These are phyloP conservation scores for Callyntrura guangdongensis DNA, from an alignment of 2,888 invertebrate genomes.

Conservation along the genomic window DNA sequence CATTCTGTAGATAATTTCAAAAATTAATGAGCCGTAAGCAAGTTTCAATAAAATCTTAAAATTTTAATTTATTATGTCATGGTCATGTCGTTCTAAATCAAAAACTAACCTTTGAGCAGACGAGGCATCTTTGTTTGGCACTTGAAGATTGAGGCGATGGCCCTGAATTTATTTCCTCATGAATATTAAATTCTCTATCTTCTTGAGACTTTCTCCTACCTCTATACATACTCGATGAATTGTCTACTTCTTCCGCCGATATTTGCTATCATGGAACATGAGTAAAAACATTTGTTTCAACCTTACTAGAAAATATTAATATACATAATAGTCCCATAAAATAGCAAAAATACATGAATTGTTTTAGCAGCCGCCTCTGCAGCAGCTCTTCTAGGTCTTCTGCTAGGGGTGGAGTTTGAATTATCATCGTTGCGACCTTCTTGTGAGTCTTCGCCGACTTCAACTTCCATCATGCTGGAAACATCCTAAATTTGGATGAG, in stretches of 20 bases:
- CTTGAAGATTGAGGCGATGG: neutral
- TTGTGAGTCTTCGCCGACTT: constrained; percentile 34
- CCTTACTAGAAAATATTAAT: no score
- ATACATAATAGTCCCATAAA: no score
- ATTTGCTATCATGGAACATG: constrained; percentile 59
- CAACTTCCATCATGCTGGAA: constrained; percentile 61
- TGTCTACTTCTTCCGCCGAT: constrained; percentile 51
- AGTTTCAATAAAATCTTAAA: no score
- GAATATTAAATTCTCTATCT: constrained; percentile 58
- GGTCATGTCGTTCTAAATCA: no score
- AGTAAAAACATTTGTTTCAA: no score
- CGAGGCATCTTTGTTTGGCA: constrained; percentile 73
- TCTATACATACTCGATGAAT: constrained; percentile 27
- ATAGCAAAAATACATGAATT: constrained; percentile 77
- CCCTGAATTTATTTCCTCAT: neutral
- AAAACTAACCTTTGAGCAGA: constrained; percentile 79
- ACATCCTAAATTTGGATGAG: constrained; percentile 39
- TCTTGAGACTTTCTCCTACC: constrained; percentile 61
- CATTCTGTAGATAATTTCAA: constrained; percentile 75
- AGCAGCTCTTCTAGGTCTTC: constrained; percentile 82
- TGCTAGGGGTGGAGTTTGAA: constrained; percentile 23
- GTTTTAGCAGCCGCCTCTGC: constrained; percentile 83
- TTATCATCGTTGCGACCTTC: neutral
- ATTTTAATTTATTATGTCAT: no score
- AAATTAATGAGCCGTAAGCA: no score